A percentile compares a stretch with the other conserved stretches of the same genome.
These are phyloP conservation scores for Stercorarius parasiticus DNA, from an alignment of 2,113 vertebrate genomes.

Conservation along the genomic window DNA sequence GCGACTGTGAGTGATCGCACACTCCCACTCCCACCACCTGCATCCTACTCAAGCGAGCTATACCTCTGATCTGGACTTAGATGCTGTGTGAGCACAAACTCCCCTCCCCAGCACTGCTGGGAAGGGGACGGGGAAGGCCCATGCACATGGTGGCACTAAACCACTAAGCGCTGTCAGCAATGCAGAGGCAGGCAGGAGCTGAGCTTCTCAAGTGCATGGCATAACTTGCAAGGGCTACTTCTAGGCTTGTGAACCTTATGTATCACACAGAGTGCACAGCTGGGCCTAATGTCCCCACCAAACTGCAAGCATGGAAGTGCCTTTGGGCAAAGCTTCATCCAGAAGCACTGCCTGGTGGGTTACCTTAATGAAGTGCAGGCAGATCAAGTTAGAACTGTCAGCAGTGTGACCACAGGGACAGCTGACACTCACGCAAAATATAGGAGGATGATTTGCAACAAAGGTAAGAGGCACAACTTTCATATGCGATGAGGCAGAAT, in stretches of 20 bases:
- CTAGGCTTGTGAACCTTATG: not conserved
- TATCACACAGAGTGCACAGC: not conserved
- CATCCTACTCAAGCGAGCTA: not conserved
- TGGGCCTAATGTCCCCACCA: not conserved
- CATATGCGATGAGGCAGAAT: not conserved
- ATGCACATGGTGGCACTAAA: not conserved
- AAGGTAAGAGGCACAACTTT: not conserved
- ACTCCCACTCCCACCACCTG: slow-evolving; percentile 49
- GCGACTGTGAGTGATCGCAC: not conserved
- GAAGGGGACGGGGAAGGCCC: not conserved
- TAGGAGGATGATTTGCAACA: not conserved
- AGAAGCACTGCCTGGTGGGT: not conserved
- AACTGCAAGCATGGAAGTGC: not conserved
- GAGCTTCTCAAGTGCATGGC: not conserved
- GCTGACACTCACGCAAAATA: not conserved
- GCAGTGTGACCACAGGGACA: not conserved
- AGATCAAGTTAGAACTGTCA: not conserved
- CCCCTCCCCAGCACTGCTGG: not conserved
- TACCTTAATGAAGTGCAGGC: not conserved
- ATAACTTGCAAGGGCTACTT: not conserved
- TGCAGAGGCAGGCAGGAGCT: not conserved
- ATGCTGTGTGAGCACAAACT: not conserved
- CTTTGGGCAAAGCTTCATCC: not conserved
- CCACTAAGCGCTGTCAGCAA: not conserved
- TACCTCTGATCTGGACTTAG: slow-evolving; percentile 27